phyloP scores from a whole-genome alignment of 1,140 invertebrate genomes.

The Nephila pilipes region DNA sequence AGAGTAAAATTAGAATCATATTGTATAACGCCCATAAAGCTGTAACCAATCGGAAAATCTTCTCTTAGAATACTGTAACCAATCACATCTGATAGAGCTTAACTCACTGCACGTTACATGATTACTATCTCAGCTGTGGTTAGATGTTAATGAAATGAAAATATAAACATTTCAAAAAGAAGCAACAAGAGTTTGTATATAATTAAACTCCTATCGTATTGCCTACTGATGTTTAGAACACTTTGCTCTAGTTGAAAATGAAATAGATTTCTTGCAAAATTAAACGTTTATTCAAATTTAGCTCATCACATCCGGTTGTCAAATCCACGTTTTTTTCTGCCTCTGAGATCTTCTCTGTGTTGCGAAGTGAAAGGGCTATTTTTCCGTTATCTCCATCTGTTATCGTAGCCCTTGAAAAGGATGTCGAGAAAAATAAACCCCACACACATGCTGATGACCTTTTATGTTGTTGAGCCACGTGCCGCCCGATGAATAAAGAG shows the following conservation, averaged over 20 bases:
- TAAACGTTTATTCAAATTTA: background rate
- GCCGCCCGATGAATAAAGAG: background rate
- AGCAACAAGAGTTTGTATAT: no score
- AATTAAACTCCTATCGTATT: background rate
- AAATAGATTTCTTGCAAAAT: background rate
- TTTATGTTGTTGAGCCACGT: background rate
- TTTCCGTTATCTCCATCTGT: conserved; percentile 1
- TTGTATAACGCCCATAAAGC: no score
- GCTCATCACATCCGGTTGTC: background rate
- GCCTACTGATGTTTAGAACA: background rate
- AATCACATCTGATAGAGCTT: no score
- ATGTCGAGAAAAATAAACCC: background rate
- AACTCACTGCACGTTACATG: no score
- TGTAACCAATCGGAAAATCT: no score
- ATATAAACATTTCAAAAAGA: no score
- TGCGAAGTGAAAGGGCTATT: background rate
- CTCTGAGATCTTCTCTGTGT: background rate
- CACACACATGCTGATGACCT: background rate
- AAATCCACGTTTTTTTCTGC: background rate
- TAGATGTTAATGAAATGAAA: no score
- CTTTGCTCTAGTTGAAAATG: background rate
- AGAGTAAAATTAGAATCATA: no score
- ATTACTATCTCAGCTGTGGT: no score
- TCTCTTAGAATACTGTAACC: no score
- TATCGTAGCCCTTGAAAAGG: background rate